phyloP scores from a whole-genome alignment of 2,888 invertebrate species.

The Pantelozetes paolii region DNA sequence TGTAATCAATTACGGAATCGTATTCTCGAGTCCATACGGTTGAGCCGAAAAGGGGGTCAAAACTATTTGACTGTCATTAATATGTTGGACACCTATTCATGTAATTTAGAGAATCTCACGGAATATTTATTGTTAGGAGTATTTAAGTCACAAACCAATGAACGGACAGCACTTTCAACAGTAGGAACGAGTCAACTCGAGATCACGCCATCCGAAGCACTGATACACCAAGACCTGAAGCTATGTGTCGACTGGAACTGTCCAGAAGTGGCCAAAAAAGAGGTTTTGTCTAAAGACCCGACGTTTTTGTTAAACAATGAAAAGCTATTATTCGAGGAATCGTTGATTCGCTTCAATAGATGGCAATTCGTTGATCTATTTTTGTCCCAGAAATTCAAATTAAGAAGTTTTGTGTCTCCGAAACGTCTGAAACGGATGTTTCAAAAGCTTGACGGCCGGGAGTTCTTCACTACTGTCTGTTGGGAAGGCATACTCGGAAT shows the following conservation, averaged over 20 bases:
- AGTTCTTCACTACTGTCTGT: slow-evolving; percentile 52
- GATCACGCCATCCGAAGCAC: too few relatives aligned
- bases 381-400: slow-evolving; percentile 52
- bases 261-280: slow-evolving; percentile 51
- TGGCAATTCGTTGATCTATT: slow-evolving; percentile 54
- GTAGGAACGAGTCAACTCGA: slow-evolving; percentile 46
- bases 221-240: slow-evolving; percentile 51
- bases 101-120: slow-evolving; percentile 51
- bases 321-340: slow-evolving; percentile 52
- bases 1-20: slow-evolving; percentile 44
- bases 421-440: slow-evolving; percentile 48
- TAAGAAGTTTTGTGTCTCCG: slow-evolving; percentile 52
- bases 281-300: slow-evolving; percentile 37
- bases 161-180: too few relatives aligned
- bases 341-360: slow-evolving; percentile 51
- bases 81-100: slow-evolving; percentile 50
- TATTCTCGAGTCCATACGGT: slow-evolving; percentile 45
- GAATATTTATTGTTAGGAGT: slow-evolving; percentile 52
- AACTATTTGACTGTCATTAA: slow-evolving; percentile 52
- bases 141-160: too few relatives aligned
- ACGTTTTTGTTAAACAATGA: slow-evolving; percentile 46
- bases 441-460: slow-evolving; percentile 51
- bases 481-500: slow-evolving; percentile 51
- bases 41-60: slow-evolving; percentile 48
- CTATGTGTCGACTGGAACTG: slow-evolving; percentile 54